Evolutionary conservation across 2,888 invertebrate genomes (phyloP), one percentile per base, ranked within the genome.

Genomic region (Cephus pulcher): DNA sequence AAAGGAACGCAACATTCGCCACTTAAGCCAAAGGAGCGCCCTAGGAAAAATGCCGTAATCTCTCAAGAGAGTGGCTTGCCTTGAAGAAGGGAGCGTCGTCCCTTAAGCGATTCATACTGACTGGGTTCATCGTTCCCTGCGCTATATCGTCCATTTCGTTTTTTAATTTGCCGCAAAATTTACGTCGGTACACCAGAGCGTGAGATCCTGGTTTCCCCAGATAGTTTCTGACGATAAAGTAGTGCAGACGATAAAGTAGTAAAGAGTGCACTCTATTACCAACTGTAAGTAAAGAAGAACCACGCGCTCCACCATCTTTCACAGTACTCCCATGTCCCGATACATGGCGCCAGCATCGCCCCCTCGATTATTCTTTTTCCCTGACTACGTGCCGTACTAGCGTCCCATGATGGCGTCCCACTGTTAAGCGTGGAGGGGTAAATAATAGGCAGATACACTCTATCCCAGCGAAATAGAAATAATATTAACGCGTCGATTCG

Each of bases 11-110:
- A 4, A 71, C 56, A 35, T 74, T 35, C 34, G 74, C 76, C 78
- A 80, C 70, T 56, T 68, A 68, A 56, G 75, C 76, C 78, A 80
- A 85, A 81, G 82, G 80, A 79, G 78, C 78, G 81, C 40, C 75
- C 75, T 77, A 80, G 80, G 86, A 88, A 89, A 88, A 87, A 74
- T 87, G 82, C 82, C 82, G 82, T 85, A 87, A 87, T 88, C 84
- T 77, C 71, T 84, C 79, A 78, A 76, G 82, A 83, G 85, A 88
- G 89, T 86, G 80, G 89, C 83, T 90, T 84, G 85, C 89, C 89
- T 90, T 90, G 90, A 87, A 56, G 81, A 86, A 85, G 86, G 86
- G 88, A 86, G 84, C 88, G 85, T 86, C 85, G 88, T 87, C 88
- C 88, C 86, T 87, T 85, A 80, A 79, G 79, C 79, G 82, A 83